Conservation (phyloP, 1,140 invertebrate genomes). For the Oppia nitens region DNA sequence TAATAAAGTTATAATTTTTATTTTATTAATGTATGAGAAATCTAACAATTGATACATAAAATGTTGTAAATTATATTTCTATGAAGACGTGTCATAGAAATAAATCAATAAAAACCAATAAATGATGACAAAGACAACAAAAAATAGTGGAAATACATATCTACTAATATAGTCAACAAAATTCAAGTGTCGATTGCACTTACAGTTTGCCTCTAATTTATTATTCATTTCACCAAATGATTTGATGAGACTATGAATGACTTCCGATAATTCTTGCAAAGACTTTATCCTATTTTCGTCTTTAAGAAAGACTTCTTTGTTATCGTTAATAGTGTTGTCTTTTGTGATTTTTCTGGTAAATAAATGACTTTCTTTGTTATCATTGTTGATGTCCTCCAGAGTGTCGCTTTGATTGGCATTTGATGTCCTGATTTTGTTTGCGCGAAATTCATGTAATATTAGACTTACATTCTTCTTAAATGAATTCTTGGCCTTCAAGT, state of each 20-base stretch:
- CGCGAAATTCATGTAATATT: neutral
- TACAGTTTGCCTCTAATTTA: neutral
- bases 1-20: too few species aligned
- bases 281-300: neutral
- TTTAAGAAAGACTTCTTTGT: neutral
- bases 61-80: too few species aligned
- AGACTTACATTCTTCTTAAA: neutral
- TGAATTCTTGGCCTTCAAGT: neutral
- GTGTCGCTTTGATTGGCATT: neutral
- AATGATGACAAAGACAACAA: constrained; percentile 7
- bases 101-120: constrained; percentile 8
- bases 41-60: too few species aligned
- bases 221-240: neutral
- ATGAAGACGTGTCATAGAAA: too few species aligned
- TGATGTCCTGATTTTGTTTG: neutral
- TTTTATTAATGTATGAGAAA: too few species aligned
- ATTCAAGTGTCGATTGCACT: neutral
- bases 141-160: constrained; percentile 5
- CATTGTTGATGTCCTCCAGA: neutral
- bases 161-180: constrained; percentile 4
- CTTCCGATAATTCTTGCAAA: neutral
- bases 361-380: neutral
- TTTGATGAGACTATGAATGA: neutral
- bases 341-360: neutral
- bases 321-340: neutral